phyloP scores from a whole-genome alignment of 2,113 vertebrate species.

The Psammodynastes pulverulentus region DNA sequence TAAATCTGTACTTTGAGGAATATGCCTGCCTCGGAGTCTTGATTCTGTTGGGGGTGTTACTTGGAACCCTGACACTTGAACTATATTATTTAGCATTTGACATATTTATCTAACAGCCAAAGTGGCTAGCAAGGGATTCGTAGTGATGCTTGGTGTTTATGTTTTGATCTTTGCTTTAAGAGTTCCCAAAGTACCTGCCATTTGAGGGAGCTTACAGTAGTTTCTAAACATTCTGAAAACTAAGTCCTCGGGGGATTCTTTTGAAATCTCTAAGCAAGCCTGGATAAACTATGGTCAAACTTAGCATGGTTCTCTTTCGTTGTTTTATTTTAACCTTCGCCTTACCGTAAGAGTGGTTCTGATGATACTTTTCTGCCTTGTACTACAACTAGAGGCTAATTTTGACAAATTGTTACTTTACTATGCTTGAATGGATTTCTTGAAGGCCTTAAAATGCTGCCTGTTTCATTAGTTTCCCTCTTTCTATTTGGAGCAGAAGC shows the following conservation, averaged over 20 bases:
- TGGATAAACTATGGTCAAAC: neutral
- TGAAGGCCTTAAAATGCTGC: neutral
- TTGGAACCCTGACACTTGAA: neutral
- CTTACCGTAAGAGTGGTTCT: neutral
- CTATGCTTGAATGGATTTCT: neutral
- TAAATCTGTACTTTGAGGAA: no score
- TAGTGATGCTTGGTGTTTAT: neutral
- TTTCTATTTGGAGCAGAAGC: neutral
- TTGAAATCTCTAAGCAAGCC: neutral
- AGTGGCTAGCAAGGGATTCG: rapidly evolving
- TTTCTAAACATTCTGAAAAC: neutral
- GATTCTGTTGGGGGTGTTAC: no score
- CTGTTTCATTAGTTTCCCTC: neutral
- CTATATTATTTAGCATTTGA: neutral
- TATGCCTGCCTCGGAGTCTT: no score
- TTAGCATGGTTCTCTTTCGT: neutral
- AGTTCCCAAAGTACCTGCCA: neutral
- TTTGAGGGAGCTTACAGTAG: neutral
- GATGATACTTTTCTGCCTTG: neutral
- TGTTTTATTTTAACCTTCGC: neutral
- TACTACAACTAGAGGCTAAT: neutral
- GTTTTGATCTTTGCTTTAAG: neutral
- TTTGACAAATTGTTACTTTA: conserved; percentile 3
- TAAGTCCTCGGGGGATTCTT: neutral
- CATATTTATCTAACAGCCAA: neutral